phyloP scores from a whole-genome alignment of 2,888 invertebrate species.

The Drosophila parthenogenetica region DNA sequence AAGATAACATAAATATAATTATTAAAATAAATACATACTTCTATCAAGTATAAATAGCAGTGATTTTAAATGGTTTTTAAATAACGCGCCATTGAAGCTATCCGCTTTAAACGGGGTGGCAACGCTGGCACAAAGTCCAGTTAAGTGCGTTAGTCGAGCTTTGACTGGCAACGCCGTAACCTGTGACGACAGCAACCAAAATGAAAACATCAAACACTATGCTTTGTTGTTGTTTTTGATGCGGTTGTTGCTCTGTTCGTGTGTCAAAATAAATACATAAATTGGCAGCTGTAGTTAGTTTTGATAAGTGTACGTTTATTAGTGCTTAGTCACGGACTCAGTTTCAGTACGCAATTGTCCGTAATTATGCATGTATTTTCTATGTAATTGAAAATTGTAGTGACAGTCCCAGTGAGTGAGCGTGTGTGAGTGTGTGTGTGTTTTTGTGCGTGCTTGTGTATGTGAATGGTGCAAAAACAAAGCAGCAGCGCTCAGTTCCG shows the following conservation, averaged over 20 bases:
- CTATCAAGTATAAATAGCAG: background rate
- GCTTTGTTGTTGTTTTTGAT: constrained; percentile 26
- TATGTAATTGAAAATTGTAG: constrained; percentile 45
- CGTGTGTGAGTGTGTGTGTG: background rate
- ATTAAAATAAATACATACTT: background rate
- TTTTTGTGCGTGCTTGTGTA: background rate
- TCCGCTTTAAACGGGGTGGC: constrained; percentile 5
- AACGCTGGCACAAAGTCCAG: constrained; percentile 16
- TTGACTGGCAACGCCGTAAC: constrained; percentile 55
- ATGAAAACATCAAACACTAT: constrained; percentile 47
- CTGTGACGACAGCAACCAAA: constrained; percentile 53
- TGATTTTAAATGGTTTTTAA: constrained; percentile 8
- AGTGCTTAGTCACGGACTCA: constrained; percentile 39
- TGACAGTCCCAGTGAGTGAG: constrained; percentile 13
- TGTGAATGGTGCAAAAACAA: constrained; percentile 36
- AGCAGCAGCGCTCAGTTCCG: constrained; percentile 45
- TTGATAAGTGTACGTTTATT: constrained; percentile 36
- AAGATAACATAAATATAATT: background rate
- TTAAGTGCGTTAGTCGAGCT: constrained; percentile 31
- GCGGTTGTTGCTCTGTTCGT: constrained; percentile 30
- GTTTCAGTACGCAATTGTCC: constrained; percentile 44
- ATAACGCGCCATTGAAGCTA: background rate
- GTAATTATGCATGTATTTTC: constrained; percentile 36
- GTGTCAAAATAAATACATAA: constrained; percentile 43
- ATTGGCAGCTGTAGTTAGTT: constrained; percentile 40